Evolutionary conservation across 2,797 vertebrate genomes (phyloP).

Genomic region (Hoplostethus atlanticus): DNA sequence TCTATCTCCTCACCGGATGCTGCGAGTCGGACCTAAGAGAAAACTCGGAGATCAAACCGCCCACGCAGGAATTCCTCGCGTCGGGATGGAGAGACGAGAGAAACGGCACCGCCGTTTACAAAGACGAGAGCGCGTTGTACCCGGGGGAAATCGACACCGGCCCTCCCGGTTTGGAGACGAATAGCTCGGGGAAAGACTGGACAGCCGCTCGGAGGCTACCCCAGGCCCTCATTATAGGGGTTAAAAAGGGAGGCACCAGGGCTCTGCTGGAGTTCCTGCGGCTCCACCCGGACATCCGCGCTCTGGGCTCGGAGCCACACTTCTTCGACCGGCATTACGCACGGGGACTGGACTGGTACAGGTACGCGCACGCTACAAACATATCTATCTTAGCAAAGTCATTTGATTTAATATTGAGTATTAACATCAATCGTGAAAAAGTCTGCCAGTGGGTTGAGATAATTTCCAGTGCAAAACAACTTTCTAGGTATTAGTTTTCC

Average conservation of each 20-base stretch:
- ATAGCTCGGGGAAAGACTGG: constrained; percentile 80
- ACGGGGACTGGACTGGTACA: constrained; percentile 88
- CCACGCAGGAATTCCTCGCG: constrained; percentile 46
- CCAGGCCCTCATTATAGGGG: constrained; percentile 87
- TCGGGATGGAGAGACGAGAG: constrained; percentile 62
- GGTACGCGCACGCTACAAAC: constrained; percentile 70
- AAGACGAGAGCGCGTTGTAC: constrained; percentile 27
- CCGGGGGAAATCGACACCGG: constrained; percentile 24
- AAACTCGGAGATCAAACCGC: constrained; percentile 56
- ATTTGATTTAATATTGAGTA: neutral
- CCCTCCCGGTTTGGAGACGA: constrained; percentile 60
- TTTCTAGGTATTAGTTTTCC: neutral
- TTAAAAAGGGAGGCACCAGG: constrained; percentile 87
- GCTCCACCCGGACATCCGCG: constrained; percentile 87
- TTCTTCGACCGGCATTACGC: constrained; percentile 89
- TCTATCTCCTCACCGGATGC: constrained; percentile 81
- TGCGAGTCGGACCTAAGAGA: constrained; percentile 74
- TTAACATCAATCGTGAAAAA: too few species aligned
- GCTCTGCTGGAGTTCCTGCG: constrained; percentile 88
- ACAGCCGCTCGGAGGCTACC: constrained; percentile 82
- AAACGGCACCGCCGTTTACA: constrained; percentile 59
- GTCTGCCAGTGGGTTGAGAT: too few species aligned
- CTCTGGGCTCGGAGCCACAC: constrained; percentile 86
- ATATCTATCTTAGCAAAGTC: neutral
- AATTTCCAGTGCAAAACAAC: neutral